Percentiles rank a stretch among this genome's conserved stretches.
These are phyloP conservation scores for Myotis davidii DNA, from an alignment of 2,113 vertebrate genomes.

Conservation along the genomic window DNA sequence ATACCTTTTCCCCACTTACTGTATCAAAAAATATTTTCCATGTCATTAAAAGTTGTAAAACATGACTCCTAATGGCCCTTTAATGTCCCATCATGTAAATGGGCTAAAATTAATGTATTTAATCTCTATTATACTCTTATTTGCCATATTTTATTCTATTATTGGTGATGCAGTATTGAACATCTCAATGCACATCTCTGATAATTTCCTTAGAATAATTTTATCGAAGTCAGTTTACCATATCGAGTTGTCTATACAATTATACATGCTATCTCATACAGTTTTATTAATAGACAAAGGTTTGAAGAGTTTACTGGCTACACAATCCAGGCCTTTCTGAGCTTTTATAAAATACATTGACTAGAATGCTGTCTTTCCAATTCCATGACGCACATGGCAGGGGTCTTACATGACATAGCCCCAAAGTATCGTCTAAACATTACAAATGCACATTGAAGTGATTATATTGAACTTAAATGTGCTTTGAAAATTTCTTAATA, in stretches of 20 bases:
- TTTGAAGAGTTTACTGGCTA: background rate
- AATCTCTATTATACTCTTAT: background rate
- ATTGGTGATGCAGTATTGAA: background rate
- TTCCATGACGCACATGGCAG: background rate
- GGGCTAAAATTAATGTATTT: background rate
- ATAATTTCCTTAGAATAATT: slow-evolving; percentile 2
- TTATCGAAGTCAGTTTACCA: background rate
- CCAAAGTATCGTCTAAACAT: background rate
- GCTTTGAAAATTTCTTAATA: background rate
- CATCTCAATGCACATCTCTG: background rate
- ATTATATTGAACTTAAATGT: background rate
- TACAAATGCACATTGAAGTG: slow-evolving; percentile 3
- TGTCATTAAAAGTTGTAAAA: background rate
- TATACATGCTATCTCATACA: slow-evolving; percentile 29
- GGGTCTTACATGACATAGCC: background rate
- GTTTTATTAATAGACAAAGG: background rate
- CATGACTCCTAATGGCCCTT: background rate
- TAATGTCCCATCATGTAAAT: background rate
- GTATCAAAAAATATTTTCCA: background rate
- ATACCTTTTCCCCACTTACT: background rate
- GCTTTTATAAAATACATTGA: background rate
- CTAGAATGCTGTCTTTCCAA: background rate
- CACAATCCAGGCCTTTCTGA: background rate
- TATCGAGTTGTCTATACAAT: background rate
- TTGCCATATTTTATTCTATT: background rate